Evolutionary conservation across 2,113 vertebrate species (phyloP).

Genomic region (Rhinoptilus africanus): DNA sequence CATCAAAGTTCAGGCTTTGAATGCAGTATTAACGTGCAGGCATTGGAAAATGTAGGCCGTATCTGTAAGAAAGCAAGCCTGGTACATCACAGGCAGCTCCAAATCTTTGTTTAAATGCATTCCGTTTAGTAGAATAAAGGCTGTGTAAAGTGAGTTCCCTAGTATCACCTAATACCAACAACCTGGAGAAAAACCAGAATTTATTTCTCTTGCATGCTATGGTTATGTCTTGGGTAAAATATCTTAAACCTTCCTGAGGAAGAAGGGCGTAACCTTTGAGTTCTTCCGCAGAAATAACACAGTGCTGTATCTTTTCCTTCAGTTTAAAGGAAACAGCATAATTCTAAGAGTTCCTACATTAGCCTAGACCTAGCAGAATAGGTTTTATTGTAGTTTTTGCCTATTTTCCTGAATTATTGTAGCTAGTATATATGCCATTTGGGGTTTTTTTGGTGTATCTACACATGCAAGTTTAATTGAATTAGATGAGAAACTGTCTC

Average conservation of each 20-base stretch:
- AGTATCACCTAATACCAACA: background rate
- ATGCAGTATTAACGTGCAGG: background rate
- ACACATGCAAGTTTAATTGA: background rate
- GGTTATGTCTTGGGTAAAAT: background rate
- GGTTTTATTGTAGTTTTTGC: background rate
- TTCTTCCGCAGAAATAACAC: background rate
- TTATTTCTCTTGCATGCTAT: background rate
- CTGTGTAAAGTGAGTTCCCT: background rate
- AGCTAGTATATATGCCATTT: rapidly evolving
- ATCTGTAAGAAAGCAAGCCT: background rate
- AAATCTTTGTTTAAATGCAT: background rate
- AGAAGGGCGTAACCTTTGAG: background rate
- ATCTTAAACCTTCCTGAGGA: background rate
- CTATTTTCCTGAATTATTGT: background rate
- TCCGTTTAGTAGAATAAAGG: background rate
- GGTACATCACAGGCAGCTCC: background rate
- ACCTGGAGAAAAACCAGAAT: background rate
- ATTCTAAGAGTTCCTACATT: background rate
- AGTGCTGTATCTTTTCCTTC: background rate
- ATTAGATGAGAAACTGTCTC: background rate
- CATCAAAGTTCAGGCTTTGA: background rate
- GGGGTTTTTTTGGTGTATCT: background rate
- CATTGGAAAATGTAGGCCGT: background rate
- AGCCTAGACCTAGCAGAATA: background rate
- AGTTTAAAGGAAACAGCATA: background rate